Conservation (phyloP, 2,888 invertebrate species). For the Platerodrilus igneus region DNA sequence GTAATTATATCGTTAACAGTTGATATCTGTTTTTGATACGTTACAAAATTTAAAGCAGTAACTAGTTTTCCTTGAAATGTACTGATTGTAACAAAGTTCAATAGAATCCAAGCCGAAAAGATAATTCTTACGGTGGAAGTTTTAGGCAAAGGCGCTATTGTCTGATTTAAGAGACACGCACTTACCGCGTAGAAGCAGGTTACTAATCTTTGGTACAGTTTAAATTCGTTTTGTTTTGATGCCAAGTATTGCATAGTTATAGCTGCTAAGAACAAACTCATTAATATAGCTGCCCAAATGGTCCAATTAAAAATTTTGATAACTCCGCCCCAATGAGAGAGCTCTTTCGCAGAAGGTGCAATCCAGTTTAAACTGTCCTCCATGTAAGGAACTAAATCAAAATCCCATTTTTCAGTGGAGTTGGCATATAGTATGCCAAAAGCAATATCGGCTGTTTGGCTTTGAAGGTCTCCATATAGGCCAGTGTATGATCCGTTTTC, state of each 20-base stretch:
- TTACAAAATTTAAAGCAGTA: slow-evolving; percentile 12
- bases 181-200: slow-evolving; percentile 1
- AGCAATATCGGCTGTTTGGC: slow-evolving; percentile 8
- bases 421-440: slow-evolving; percentile 11
- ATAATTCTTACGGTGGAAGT: background rate
- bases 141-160: slow-evolving; percentile 1
- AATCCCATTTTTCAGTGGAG: slow-evolving; percentile 9
- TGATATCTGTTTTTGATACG: slow-evolving; percentile 16
- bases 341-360: slow-evolving; percentile 9
- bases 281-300: slow-evolving; percentile 2
- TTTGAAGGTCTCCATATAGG: slow-evolving; percentile 6
- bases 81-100: slow-evolving; percentile 4
- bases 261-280: background rate
- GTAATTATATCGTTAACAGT: slow-evolving; percentile 12
- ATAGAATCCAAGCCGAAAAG: slow-evolving; percentile 6
- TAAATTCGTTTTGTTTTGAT: background rate
- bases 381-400: slow-evolving; percentile 15
- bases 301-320: slow-evolving; percentile 4
- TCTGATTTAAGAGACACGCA: slow-evolving; percentile 7
- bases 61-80: slow-evolving; percentile 19
- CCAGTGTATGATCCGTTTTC: slow-evolving; percentile 7
- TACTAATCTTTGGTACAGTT: background rate
- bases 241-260: background rate
- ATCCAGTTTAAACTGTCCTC: slow-evolving; percentile 14
- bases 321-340: slow-evolving; percentile 9